Evolutionary conservation across 2,797 vertebrate species (phyloP).

Genomic region (Schizothorax lantsangensis): DNA sequence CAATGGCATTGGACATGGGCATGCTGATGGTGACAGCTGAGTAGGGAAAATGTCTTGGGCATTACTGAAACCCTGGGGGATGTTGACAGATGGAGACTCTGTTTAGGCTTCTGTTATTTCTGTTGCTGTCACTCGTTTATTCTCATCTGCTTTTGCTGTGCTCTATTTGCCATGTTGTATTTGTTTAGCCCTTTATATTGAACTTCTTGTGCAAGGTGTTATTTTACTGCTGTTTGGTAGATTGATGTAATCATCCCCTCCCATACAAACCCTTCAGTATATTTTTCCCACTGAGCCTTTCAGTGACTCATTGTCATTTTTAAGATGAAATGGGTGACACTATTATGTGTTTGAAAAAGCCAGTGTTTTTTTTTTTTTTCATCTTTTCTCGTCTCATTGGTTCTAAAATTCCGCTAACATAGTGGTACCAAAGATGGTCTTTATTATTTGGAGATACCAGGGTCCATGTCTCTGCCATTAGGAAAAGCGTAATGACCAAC

Average conservation of each 20-base stretch:
- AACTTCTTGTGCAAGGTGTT: neutral
- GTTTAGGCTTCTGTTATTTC: constrained; percentile 4
- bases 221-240: constrained; percentile 16
- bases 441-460: neutral
- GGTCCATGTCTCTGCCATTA: neutral
- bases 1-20: neutral
- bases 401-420: neutral
- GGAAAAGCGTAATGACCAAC: too few species aligned
- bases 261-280: constrained; percentile 24
- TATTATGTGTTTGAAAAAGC: neutral
- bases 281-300: constrained; percentile 15
- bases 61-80: neutral
- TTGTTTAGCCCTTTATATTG: constrained; percentile 7
- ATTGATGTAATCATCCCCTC: constrained; percentile 22
- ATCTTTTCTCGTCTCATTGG: neutral
- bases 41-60: neutral
- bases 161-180: neutral
- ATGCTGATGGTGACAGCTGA: constrained; percentile 25
- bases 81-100: constrained; percentile 25
- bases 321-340: neutral
- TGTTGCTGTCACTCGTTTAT: constrained; percentile 16
- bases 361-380: neutral
- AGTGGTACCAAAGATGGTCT: neutral
- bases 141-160: neutral
- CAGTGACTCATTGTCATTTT: neutral